Percentiles rank a stretch among this genome's conserved stretches.
phyloP scores from a whole-genome alignment of 1,140 invertebrate genomes.

The Augochlora pura region DNA sequence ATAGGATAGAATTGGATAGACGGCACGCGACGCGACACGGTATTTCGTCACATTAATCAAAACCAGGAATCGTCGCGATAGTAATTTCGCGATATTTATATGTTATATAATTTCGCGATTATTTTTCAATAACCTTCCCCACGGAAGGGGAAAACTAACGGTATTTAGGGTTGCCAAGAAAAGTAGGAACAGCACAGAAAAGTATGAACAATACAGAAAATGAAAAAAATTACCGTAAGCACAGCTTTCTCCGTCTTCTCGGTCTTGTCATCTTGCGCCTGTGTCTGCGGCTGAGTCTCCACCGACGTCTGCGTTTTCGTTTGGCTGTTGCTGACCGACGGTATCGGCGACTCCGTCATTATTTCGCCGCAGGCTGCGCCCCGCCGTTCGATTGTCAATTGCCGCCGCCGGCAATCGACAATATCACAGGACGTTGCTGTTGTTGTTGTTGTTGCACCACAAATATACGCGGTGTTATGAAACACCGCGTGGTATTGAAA shows the following conservation, averaged over 20 bases:
- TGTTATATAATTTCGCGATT: too few species aligned
- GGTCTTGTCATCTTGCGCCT: conserved; percentile 50
- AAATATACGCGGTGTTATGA: too few species aligned
- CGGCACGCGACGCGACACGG: too few species aligned
- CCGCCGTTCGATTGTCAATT: conserved; percentile 49
- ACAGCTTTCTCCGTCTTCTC: conserved; percentile 59
- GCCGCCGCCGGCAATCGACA: conserved; percentile 40
- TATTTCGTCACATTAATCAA: too few species aligned
- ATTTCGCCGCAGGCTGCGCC: conserved; percentile 59
- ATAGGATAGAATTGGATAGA: too few species aligned
- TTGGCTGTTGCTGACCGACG: conserved; percentile 68
- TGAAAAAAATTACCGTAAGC: conserved; percentile 63
- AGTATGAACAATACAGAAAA: background rate
- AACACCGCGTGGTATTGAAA: too few species aligned
- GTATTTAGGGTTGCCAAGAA: background rate
- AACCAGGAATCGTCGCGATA: too few species aligned
- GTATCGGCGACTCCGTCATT: conserved; percentile 76
- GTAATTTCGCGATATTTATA: too few species aligned
- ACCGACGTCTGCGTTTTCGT: conserved; percentile 53
- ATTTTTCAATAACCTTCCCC: too few species aligned
- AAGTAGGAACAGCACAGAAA: background rate
- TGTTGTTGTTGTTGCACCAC: too few species aligned
- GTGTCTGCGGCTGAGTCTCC: conserved; percentile 7
- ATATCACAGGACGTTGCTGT: background rate
- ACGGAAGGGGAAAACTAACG: too few species aligned